Evolutionary conservation across 2,888 invertebrate genomes (phyloP), one percentile per base, ranked within the genome.

Genomic region (Polia nebulosa): DNA sequence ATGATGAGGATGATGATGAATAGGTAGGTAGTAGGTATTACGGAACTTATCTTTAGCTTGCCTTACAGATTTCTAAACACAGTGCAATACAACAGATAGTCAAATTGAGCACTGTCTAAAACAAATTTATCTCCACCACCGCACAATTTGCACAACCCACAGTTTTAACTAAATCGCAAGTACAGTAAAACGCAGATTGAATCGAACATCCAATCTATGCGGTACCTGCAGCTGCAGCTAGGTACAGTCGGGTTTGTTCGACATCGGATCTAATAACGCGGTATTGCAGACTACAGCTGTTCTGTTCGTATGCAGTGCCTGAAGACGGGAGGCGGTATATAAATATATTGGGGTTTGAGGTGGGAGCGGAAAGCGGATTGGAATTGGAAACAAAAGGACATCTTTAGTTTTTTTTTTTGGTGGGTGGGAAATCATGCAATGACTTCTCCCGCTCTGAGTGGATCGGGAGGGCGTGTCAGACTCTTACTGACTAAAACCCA

Each of bases 281-380:
- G 84, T 80, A 81, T 80, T 84, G 84, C 82, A 85, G 80, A 82
- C 82, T 87, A 81, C 86, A 85, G 86, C 85, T 86, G 86, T 82
- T 82, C 85, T 85, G 82, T 80, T 80, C 78, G 63, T 75, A 83
- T 81, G 78, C 80, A 82, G 77, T 76, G 61, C 59, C 64, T 52
- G 70, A 66, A 73, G 64, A 58, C 66, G 67, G 63, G 45, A 39
- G 41, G 22, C n/a, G 32, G 72, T 74, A 59, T 79, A 84, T 81
- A 83, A 72, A 83, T 83, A 63, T 72, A 9, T 6, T 17, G 34
- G 2, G 57, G 75, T 29, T 0, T 20, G 34, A 70, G 63, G 5
- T 3, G 41, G 15, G 41, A 44, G 60, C 13, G 45, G 4, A 52
- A 5, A 32, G 79, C 79, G 76, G 25, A 22, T 1, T 36, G 5